A percentile compares a stretch with the other conserved stretches of the same genome.
Evolutionary conservation across 2,797 vertebrate species (phyloP).

Genomic region (Helicolenus hilgendorfi): DNA sequence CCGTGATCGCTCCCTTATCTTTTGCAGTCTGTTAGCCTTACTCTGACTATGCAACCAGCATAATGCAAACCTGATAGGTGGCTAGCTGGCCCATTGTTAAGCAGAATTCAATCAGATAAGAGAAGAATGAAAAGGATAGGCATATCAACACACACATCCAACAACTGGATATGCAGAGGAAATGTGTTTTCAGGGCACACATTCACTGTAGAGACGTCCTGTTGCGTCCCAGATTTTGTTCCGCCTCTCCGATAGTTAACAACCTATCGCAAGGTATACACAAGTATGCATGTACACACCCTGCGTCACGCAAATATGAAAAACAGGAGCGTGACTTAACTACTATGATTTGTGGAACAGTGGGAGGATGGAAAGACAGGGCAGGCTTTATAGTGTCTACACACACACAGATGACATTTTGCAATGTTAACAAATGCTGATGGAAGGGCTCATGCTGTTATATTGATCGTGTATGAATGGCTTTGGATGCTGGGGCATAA

Average conservation of each 20-base stretch:
- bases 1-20: background rate
- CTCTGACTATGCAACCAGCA: background rate
- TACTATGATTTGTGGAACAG: constrained; percentile 36
- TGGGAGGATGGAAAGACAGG: constrained; percentile 27
- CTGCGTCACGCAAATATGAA: constrained; percentile 20
- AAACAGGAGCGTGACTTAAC: constrained; percentile 23
- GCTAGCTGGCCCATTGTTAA: background rate
- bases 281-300: constrained; percentile 15
- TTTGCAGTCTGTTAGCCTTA: background rate
- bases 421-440: constrained; percentile 74
- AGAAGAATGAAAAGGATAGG: background rate
- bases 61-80: constrained; percentile 2
- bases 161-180: constrained; percentile 3
- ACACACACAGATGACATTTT: constrained; percentile 61
- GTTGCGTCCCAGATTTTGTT: constrained; percentile 63
- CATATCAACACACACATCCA: constrained; percentile 14
- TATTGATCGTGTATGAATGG: constrained; percentile 82
- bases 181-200: constrained; percentile 5
- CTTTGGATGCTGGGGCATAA: constrained; percentile 78
- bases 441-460: constrained; percentile 79
- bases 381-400: constrained; percentile 20
- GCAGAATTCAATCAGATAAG: constrained; percentile 21
- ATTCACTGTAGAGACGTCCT: constrained; percentile 33
- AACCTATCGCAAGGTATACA: background rate
- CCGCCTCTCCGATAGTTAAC: constrained; percentile 17